phyloP scores from a whole-genome alignment of 2,113 vertebrate genomes.

The Cyprinodon variegatus region DNA sequence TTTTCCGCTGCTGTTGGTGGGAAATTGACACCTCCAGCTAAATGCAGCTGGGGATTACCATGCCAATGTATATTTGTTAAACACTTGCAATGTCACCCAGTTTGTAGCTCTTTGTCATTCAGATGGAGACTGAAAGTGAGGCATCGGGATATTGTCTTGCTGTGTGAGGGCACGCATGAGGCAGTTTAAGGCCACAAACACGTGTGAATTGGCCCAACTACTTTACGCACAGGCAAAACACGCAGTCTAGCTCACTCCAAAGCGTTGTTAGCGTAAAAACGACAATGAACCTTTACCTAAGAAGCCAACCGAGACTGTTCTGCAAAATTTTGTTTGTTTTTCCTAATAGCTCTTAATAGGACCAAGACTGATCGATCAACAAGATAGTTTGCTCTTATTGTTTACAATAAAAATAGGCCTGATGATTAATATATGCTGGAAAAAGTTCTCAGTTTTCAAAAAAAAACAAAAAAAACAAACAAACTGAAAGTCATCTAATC shows the following conservation, averaged over 20 bases:
- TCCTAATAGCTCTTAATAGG: no score
- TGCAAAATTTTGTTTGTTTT: no score
- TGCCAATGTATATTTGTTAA: conserved; percentile 77
- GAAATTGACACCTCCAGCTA: conserved; percentile 77
- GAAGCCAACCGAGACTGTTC: not conserved
- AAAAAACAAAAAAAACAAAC: no score
- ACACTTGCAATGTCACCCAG: conserved; percentile 74
- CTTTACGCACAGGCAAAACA: conserved; percentile 45
- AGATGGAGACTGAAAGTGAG: conserved; percentile 64
- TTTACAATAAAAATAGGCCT: not conserved
- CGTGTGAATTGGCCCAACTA: conserved; percentile 44
- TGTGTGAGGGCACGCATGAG: conserved; percentile 43
- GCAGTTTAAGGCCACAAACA: conserved; percentile 57
- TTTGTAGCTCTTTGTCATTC: conserved; percentile 81
- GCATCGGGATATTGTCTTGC: conserved; percentile 42
- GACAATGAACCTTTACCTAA: not conserved
- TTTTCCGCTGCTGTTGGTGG: conserved; percentile 46
- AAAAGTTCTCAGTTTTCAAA: no score
- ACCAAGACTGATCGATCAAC: not conserved
- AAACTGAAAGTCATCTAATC: no score
- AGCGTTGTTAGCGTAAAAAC: conserved; percentile 16
- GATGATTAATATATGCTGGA: not conserved
- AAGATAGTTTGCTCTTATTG: not conserved
- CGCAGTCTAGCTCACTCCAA: conserved; percentile 10
- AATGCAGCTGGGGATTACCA: conserved; percentile 77